A percentile compares a stretch with the other conserved stretches of the same genome.
Conservation (phyloP, 2,888 invertebrate genomes). For the Meandrusa payeni region DNA sequence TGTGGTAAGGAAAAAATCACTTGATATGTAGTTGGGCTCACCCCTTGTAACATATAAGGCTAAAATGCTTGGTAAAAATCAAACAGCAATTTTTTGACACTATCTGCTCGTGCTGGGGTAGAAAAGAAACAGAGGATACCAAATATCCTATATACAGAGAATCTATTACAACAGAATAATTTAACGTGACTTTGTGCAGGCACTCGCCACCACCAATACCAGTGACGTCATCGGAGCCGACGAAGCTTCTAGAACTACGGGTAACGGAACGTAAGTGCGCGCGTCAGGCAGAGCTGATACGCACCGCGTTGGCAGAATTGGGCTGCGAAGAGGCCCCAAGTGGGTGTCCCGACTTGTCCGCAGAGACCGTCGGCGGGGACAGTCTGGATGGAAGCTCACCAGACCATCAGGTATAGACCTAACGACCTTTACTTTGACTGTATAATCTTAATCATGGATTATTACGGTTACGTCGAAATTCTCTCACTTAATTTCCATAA, state of each 20-base stretch:
- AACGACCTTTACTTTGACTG: too few species aligned
- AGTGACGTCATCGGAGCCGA: conserved; percentile 74
- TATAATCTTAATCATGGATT: too few species aligned
- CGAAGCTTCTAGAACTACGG: conserved; percentile 89
- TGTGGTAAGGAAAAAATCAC: too few species aligned
- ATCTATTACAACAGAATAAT: too few species aligned
- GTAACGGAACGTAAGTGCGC: conserved; percentile 92
- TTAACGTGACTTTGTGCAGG: conserved; percentile 37
- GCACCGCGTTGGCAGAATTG: conserved; percentile 90
- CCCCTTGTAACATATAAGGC: too few species aligned
- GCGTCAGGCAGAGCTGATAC: conserved; percentile 90
- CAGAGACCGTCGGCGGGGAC: conserved; percentile 84
- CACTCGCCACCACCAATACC: conserved; percentile 75
- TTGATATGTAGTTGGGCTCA: too few species aligned
- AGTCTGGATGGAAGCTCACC: conserved; percentile 83
- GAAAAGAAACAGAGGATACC: too few species aligned
- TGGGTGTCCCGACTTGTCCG: conserved; percentile 91
- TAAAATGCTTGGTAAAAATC: too few species aligned
- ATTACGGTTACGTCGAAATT: neutral
- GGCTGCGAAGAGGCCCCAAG: conserved; percentile 94
- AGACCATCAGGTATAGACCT: conserved; percentile 86
- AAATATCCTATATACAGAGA: too few species aligned
- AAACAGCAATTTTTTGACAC: too few species aligned
- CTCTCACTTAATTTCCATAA: too few species aligned
- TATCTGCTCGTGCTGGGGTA: too few species aligned